Evolutionary conservation across 2,888 invertebrate genomes (phyloP).

Genomic region (Chesias legatella): DNA sequence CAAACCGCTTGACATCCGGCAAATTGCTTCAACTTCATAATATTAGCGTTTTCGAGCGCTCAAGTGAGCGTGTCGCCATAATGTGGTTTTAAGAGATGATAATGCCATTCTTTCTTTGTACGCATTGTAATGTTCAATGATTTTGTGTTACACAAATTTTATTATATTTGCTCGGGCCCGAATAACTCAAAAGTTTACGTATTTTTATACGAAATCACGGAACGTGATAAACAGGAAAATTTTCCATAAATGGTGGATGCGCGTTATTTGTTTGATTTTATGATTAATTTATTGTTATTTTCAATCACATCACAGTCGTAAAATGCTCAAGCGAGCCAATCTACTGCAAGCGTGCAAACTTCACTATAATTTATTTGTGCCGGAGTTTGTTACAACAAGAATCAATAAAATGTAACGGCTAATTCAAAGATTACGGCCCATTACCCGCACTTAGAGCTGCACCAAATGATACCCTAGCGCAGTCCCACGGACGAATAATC

Average conservation of each 20-base stretch:
- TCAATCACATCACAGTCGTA: no score
- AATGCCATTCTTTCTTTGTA: conserved; percentile 55
- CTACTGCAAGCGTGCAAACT: no score
- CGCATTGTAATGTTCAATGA: conserved; percentile 22
- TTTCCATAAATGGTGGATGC: no score
- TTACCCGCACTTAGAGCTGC: conserved; percentile 66
- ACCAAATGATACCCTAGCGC: conserved; percentile 69
- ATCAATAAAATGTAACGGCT: conserved; percentile 68
- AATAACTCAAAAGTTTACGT: no score
- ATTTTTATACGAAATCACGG: no score
- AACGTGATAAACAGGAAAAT: no score
- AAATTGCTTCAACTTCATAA: conserved; percentile 57
- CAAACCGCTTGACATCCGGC: conserved; percentile 27
- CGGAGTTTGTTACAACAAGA: conserved; percentile 46
- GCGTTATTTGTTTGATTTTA: no score
- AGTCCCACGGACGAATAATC: conserved; percentile 73
- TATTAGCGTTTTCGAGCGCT: conserved; percentile 47
- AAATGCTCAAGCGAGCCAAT: no score
- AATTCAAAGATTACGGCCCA: conserved; percentile 72
- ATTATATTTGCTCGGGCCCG: neutral
- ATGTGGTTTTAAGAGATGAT: conserved; percentile 76
- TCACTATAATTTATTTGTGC: conserved; percentile 18
- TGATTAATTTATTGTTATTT: no score
- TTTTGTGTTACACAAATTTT: conserved; percentile 24
- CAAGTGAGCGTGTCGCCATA: conserved; percentile 64